phyloP scores from a whole-genome alignment of 2,113 vertebrate genomes.

The Vicugna pacos region DNA sequence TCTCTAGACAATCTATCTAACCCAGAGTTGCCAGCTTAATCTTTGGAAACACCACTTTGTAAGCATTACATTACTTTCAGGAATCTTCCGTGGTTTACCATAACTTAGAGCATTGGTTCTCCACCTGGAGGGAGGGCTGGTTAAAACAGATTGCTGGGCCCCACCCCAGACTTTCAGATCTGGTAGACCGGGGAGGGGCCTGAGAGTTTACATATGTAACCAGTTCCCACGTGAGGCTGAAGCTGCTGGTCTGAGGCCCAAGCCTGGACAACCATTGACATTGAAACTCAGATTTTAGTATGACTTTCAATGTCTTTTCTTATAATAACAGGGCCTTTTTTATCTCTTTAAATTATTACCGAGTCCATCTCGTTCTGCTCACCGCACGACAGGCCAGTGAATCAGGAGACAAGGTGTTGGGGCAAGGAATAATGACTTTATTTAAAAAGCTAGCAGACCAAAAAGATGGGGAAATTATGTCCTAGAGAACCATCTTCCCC shows the following conservation, averaged over 20 bases:
- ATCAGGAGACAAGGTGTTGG: too few species aligned
- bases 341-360: background rate
- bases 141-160: background rate
- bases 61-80: background rate
- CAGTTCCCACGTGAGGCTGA: background rate
- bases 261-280: background rate
- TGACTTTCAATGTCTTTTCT: background rate
- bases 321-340: background rate
- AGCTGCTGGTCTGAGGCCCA: background rate
- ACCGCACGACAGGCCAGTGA: too few species aligned
- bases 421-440: too few species aligned
- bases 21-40: background rate
- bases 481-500: too few species aligned
- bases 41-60: slow-evolving; percentile 13
- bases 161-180: background rate
- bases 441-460: too few species aligned
- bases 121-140: background rate
- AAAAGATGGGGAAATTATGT: too few species aligned
- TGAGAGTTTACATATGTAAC: background rate
- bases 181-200: too few species aligned
- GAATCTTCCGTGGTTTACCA: background rate
- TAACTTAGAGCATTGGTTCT: background rate
- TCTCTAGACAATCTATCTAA: slow-evolving; percentile 34
- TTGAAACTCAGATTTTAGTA: background rate
- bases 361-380: too few species aligned